phyloP scores from a whole-genome alignment of 2,113 vertebrate species.

The Oryzias javanicus region DNA sequence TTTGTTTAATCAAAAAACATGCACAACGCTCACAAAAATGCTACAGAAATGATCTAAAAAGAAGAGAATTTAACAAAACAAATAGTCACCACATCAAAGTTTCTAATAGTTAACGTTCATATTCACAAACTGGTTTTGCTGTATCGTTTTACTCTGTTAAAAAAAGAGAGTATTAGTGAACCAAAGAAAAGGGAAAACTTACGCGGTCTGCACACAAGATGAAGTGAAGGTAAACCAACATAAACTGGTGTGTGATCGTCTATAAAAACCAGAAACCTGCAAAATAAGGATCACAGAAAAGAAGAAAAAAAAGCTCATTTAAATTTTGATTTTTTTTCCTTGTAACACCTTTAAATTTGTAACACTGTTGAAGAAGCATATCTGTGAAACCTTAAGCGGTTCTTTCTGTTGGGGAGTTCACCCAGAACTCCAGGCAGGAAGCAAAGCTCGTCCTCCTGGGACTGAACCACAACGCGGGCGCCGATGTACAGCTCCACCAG shows the following conservation, averaged over 20 bases:
- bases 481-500: slow-evolving; percentile 84
- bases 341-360: too few relatives aligned
- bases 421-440: slow-evolving; percentile 85
- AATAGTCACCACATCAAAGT: too few relatives aligned
- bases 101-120: too few relatives aligned
- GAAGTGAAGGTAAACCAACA: slow-evolving; percentile 82
- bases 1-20: too few relatives aligned
- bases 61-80: too few relatives aligned
- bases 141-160: not conserved
- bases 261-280: slow-evolving; percentile 91
- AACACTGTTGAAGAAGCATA: not conserved
- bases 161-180: not conserved
- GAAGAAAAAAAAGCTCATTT: not conserved
- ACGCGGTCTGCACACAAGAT: slow-evolving; percentile 85
- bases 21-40: too few relatives aligned
- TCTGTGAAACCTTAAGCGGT: slow-evolving; percentile 81
- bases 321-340: not conserved
- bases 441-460: slow-evolving; percentile 81
- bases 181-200: slow-evolving; percentile 57
- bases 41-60: too few relatives aligned
- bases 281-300: slow-evolving; percentile 17
- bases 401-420: slow-evolving; percentile 89
- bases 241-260: slow-evolving; percentile 86
- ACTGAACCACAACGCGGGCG: slow-evolving; percentile 86
- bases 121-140: too few relatives aligned